These are phyloP conservation scores for Odontamblyopus lacepedii DNA, from an alignment of 2,797 vertebrate species.

Conservation along the genomic window DNA sequence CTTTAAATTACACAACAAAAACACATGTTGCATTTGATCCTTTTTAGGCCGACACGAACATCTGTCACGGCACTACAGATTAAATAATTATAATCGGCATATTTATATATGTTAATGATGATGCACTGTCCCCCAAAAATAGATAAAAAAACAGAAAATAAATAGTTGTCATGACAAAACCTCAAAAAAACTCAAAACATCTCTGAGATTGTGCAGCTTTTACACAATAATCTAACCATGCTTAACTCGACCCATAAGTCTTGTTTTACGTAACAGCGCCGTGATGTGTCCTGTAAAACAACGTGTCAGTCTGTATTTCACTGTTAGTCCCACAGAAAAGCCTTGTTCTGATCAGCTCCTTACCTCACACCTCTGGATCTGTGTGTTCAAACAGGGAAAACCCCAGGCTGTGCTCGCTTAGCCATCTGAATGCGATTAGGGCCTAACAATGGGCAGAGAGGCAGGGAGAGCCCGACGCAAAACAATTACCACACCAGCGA, in stretches of 20 bases:
- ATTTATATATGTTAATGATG: too few relatives aligned
- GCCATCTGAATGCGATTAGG: slow-evolving; percentile 75
- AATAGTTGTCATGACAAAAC: too few relatives aligned
- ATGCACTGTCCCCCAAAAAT: too few relatives aligned
- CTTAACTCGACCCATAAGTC: background rate
- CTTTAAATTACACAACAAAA: too few relatives aligned
- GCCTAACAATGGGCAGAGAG: slow-evolving; percentile 61
- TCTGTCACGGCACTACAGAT: too few relatives aligned
- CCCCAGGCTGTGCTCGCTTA: slow-evolving; percentile 39
- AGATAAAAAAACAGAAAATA: too few relatives aligned
- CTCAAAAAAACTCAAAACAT: background rate
- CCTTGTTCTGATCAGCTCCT: slow-evolving; percentile 38
- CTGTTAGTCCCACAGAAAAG: background rate
- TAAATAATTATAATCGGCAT: too few relatives aligned
- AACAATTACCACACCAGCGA: slow-evolving; percentile 64
- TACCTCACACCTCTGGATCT: slow-evolving; percentile 51
- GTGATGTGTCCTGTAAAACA: slow-evolving; percentile 3
- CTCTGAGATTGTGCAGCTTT: background rate
- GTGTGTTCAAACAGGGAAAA: slow-evolving; percentile 54
- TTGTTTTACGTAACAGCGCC: slow-evolving; percentile 1
- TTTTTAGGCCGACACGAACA: too few relatives aligned
- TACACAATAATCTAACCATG: background rate
- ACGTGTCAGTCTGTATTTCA: slow-evolving; percentile 18
- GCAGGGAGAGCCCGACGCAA: slow-evolving; percentile 61
- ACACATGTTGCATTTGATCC: too few relatives aligned